These are phyloP conservation scores for Muscidifurax raptorellus DNA, from an alignment of 1,140 invertebrate genomes.

Conservation along the genomic window DNA sequence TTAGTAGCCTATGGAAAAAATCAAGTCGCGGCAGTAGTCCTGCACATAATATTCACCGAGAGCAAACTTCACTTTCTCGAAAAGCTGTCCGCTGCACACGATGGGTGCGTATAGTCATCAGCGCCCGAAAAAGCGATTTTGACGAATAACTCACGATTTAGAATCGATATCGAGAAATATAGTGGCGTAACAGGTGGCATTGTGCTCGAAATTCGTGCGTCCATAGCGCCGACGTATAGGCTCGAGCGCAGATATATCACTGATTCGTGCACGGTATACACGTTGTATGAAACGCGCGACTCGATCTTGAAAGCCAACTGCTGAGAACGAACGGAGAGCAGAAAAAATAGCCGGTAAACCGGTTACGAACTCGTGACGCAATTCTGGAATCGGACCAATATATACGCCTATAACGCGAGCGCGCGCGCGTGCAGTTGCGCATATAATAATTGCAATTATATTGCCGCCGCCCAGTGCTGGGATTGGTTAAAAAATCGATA, in stretches of 20 bases:
- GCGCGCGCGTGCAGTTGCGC: neutral
- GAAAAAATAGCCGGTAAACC: slow-evolving; percentile 20
- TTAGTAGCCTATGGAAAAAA: slow-evolving; percentile 1
- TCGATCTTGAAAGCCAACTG: slow-evolving; percentile 20
- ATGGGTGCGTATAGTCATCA: neutral
- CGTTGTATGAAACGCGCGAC: neutral
- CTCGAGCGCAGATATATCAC: neutral
- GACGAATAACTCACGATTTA: neutral
- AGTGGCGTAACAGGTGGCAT: slow-evolving; percentile 59
- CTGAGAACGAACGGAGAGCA: slow-evolving; percentile 2
- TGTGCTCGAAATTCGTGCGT: slow-evolving; percentile 45
- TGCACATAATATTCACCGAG: neutral
- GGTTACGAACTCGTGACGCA: slow-evolving; percentile 26
- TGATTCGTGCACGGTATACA: neutral
- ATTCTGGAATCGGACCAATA: slow-evolving; percentile 25
- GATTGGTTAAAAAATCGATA: no score
- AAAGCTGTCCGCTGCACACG: neutral
- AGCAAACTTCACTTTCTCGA: neutral
- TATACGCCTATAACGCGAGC: neutral
- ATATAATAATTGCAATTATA: slow-evolving; percentile 37
- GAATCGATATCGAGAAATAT: neutral
- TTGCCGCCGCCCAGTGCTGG: neutral
- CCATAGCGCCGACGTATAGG: neutral
- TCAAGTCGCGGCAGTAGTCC: neutral
- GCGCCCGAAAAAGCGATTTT: neutral